phyloP scores from a whole-genome alignment of 2,113 vertebrate species.

The Rhynchomys soricoides region DNA sequence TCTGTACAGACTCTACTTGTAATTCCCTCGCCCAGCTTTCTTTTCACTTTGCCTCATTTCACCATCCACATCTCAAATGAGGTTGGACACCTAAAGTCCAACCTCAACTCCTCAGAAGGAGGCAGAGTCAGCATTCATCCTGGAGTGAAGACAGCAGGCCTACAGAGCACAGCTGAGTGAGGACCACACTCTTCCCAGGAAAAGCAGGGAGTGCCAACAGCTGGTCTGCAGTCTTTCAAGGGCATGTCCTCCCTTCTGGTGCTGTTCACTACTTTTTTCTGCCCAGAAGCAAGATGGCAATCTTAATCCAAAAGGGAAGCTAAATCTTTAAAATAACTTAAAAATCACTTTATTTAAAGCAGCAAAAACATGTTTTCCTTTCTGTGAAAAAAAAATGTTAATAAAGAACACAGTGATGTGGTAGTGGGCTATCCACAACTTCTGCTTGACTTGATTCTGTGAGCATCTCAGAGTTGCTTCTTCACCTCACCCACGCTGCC shows the following conservation, averaged over 20 bases:
- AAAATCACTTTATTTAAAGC: constrained; percentile 87
- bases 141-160: constrained; percentile 76
- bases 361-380: constrained; percentile 87
- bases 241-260: constrained; percentile 66
- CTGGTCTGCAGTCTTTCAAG: constrained; percentile 74
- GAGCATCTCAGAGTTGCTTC: constrained; percentile 81
- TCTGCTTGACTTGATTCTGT: constrained; percentile 82
- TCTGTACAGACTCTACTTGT: constrained; percentile 47
- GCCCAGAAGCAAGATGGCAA: constrained; percentile 87
- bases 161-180: constrained; percentile 76
- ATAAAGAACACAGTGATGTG: constrained; percentile 84
- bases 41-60: constrained; percentile 64
- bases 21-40: constrained; percentile 68
- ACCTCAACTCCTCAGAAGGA: constrained; percentile 74
- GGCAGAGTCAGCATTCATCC: constrained; percentile 73
- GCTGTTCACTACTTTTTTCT: background rate
- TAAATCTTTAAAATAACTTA: constrained; percentile 89
- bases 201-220: constrained; percentile 74
- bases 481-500: constrained; percentile 80
- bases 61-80: constrained; percentile 67
- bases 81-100: constrained; percentile 53
- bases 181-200: constrained; percentile 81
- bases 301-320: constrained; percentile 86
- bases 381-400: constrained; percentile 87
- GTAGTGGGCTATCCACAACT: constrained; percentile 81